Percentiles rank a stretch among this genome's conserved stretches.
Evolutionary conservation across 2,113 vertebrate species (phyloP).

Genomic region (Mesitornis unicolor): DNA sequence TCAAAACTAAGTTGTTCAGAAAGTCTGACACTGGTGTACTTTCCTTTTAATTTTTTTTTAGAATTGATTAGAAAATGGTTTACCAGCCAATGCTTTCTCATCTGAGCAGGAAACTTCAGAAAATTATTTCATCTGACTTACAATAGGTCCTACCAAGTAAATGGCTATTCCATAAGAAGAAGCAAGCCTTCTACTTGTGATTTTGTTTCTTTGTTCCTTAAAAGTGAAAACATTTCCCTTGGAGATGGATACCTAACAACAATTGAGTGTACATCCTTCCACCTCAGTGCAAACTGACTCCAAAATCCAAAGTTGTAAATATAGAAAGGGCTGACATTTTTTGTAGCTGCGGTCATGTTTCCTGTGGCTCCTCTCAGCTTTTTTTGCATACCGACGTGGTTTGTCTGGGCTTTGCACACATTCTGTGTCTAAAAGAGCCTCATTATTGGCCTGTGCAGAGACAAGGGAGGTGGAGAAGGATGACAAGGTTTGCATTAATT

Average conservation of each 20-base stretch:
- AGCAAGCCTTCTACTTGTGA: background rate
- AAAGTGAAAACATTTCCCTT: background rate
- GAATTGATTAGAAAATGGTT: background rate
- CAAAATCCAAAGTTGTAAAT: background rate
- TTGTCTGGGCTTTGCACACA: slow-evolving; percentile 55
- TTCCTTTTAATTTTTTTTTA: background rate
- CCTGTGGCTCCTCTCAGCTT: background rate
- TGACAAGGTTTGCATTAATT: slow-evolving; percentile 73
- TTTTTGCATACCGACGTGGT: slow-evolving; percentile 31
- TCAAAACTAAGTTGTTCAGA: background rate
- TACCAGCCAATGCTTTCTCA: background rate
- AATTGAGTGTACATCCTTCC: rapidly evolving
- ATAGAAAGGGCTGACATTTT: background rate
- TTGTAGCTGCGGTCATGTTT: background rate
- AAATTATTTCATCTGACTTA: background rate
- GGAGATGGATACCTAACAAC: background rate
- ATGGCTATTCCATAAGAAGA: background rate
- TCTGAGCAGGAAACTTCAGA: background rate
- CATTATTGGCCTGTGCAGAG: slow-evolving; percentile 65
- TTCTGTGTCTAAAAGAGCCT: slow-evolving; percentile 41
- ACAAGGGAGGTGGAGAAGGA: slow-evolving; percentile 56
- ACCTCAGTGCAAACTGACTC: background rate
- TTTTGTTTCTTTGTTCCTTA: background rate
- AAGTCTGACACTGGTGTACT: background rate
- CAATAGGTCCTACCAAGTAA: background rate